Base-by-base conservation (phyloP, 1,140 invertebrate species). In the Lordiphosa clarofinis region DNA sequence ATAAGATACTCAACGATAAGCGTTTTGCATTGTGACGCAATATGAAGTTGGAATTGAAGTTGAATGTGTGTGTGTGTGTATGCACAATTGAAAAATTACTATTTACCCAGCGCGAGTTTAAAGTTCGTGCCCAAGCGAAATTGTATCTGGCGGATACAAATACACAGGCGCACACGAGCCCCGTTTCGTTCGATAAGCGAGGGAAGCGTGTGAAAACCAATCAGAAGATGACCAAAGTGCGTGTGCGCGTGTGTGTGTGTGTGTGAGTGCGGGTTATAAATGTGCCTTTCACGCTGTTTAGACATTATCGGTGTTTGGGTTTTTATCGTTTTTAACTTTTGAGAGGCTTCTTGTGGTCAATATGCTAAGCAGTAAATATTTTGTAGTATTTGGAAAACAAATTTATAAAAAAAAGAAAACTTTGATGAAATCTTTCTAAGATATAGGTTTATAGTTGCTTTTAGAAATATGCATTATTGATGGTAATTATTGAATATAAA, bases 1-100 rank as follows among this genome's bases (percentile, higher is more conserved):
- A 43, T 44, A 52, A 52, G 57, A 73, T 76, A 76, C 57, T 64
- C 56, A 10, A 68, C 72, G 76, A 81, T 82, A 82, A 82, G 76
- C 72, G 43, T 73, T 82, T 82, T 84, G 76, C 76, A 82, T 76
- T 81, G 63, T 72, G 71, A 81, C 71, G 75, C 60, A 81, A 79
- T 63, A 11, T 48, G 31, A 19, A 19, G 19, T 31, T 58, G 36
- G 10, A 19, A 21, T 47, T 4, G 8, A 35, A 12, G 12, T 9
- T 24, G 46, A 13, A 8, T 44, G 19, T 38, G 12, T 46, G 38
- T 52, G 13, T 40, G 42, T 35, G 36, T 72, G 53, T 79, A 57
- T 60, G 52, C 47, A 60, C 61, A 81, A 82, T 64, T 71, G 56
- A 82, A 82, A 81, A 75, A 76, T 84, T 57, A 72, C 58, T 81